Conservation (phyloP, 2,888 invertebrate species). For the Papilio demoleus region DNA sequence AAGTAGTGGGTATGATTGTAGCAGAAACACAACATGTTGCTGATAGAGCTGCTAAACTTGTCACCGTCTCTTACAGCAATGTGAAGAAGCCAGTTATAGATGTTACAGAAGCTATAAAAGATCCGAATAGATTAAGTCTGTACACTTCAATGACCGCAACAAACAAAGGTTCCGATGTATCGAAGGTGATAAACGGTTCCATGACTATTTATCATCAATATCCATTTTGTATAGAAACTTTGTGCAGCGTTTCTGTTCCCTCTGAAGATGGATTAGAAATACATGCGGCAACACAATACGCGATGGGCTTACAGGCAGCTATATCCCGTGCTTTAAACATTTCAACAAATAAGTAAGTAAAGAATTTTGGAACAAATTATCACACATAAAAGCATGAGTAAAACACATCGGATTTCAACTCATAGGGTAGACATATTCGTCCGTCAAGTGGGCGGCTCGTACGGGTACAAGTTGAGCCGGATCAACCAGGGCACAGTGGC, state of each 20-base stretch:
- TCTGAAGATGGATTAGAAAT: conserved; percentile 87
- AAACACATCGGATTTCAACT: not conserved
- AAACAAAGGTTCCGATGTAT: conserved; percentile 62
- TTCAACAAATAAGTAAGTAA: not conserved
- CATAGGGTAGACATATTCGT: conserved; percentile 62
- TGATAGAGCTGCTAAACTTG: conserved; percentile 80
- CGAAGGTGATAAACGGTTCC: conserved; percentile 75
- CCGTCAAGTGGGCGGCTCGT: conserved; percentile 86
- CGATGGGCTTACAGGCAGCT: conserved; percentile 81
- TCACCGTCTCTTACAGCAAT: conserved; percentile 79
- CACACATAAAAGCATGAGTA: too few relatives aligned
- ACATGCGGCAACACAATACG: conserved; percentile 83
- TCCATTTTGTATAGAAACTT: conserved; percentile 89
- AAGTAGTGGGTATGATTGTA: conserved; percentile 78
- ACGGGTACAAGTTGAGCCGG: conserved; percentile 88
- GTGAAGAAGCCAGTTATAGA: conserved; percentile 58
- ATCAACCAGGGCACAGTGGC: conserved; percentile 81
- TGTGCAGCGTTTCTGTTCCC: conserved; percentile 84
- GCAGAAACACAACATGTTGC: conserved; percentile 81
- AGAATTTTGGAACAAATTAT: not conserved
- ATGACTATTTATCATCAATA: conserved; percentile 84
- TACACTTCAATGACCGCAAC: conserved; percentile 49
- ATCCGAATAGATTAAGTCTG: conserved; percentile 49
- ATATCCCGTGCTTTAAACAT: conserved; percentile 63
- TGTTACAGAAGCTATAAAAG: conserved; percentile 52